These are phyloP conservation scores for Macrotrachela quadricornifera DNA, from an alignment of 1,140 invertebrate species.

Conservation along the genomic window DNA sequence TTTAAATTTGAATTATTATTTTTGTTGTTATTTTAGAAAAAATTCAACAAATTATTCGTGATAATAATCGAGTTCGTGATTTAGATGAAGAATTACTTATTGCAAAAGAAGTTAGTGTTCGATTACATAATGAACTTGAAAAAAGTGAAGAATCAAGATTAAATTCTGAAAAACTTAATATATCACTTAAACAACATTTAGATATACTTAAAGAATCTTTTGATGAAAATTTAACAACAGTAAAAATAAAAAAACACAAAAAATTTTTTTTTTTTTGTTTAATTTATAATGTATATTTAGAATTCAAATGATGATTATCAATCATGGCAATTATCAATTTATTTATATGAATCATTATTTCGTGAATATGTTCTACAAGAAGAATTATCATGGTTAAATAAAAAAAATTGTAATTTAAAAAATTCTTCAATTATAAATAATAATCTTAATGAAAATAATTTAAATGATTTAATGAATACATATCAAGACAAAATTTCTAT, in stretches of 20 bases:
- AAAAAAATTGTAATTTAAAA: too few species aligned
- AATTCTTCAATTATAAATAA: too few species aligned
- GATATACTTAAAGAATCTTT: conserved; percentile 5
- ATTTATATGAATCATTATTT: conserved; percentile 9
- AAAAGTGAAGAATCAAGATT: background rate
- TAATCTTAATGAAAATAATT: too few species aligned
- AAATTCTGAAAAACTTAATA: conserved; percentile 4
- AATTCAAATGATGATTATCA: conserved; percentile 1
- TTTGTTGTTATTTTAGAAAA: too few species aligned
- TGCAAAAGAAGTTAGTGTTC: conserved; percentile 9
- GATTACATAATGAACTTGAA: conserved; percentile 6
- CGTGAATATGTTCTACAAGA: conserved; percentile 8
- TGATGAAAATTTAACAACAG: background rate
- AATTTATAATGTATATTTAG: background rate
- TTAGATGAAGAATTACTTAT: conserved; percentile 9
- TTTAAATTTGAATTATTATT: too few species aligned
- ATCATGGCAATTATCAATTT: background rate
- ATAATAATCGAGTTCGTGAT: conserved; percentile 2
- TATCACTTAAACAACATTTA: conserved; percentile 1
- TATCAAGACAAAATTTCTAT: conserved; percentile 7
- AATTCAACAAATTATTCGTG: background rate
- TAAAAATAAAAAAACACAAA: too few species aligned
- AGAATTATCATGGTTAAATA: background rate
- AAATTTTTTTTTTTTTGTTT: too few species aligned
- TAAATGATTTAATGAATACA: conserved; percentile 1